Conservation (phyloP, 2,888 invertebrate species). For the Apotomis capreana region DNA sequence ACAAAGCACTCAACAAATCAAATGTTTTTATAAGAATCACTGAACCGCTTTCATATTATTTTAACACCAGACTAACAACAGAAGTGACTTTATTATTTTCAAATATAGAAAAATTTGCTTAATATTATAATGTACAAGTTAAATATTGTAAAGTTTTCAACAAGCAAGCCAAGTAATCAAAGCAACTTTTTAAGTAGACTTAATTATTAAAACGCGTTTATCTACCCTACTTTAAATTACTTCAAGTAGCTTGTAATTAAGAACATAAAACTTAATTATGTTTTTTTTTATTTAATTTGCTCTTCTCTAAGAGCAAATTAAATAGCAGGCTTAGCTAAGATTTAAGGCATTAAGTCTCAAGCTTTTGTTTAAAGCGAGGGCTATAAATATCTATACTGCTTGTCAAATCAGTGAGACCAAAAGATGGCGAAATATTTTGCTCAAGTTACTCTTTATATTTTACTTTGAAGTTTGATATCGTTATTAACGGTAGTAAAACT, state of each 20-base stretch:
- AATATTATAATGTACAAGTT: constrained; percentile 2
- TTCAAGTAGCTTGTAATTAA: constrained; percentile 32
- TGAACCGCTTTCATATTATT: neutral
- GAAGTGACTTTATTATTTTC: neutral
- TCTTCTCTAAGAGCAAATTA: constrained; percentile 8
- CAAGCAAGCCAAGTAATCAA: constrained; percentile 28
- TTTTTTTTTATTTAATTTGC: constrained; percentile 19
- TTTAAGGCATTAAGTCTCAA: neutral
- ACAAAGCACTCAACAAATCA: no score
- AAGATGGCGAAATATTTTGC: neutral
- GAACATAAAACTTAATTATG: constrained; percentile 19
- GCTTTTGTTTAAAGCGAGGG: neutral
- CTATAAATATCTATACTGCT: constrained; percentile 12
- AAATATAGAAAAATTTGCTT: neutral
- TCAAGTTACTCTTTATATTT: constrained; percentile 1
- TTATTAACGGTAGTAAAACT: neutral
- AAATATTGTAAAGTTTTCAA: constrained; percentile 6
- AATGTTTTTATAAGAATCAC: neutral
- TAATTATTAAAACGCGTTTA: constrained; percentile 35
- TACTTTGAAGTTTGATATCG: neutral
- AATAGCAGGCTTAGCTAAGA: constrained; percentile 4
- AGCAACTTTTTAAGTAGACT: constrained; percentile 27
- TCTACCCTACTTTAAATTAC: constrained; percentile 28
- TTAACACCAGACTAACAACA: neutral
- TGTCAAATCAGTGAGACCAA: neutral